phyloP scores from a whole-genome alignment of 2,113 vertebrate genomes.

The Callithrix jacchus region DNA sequence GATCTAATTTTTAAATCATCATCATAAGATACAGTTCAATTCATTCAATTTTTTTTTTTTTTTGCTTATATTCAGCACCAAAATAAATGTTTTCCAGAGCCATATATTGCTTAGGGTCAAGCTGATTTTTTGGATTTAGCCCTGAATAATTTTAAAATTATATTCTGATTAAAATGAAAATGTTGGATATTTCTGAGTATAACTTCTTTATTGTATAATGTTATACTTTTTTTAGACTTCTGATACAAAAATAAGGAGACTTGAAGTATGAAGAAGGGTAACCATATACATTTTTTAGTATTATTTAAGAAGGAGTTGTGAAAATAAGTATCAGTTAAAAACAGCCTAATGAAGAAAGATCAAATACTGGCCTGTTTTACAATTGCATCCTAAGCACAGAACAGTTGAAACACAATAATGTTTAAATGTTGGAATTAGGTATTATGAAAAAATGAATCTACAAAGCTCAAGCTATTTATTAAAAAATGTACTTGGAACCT shows the following conservation, averaged over 20 bases:
- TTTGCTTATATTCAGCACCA: neutral
- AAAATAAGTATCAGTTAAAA: conserved; percentile 75
- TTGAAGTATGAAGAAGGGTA: neutral
- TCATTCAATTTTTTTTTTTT: neutral
- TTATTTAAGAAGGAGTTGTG: conserved; percentile 26
- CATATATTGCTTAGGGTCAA: neutral
- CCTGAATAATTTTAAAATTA: neutral
- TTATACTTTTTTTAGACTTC: neutral
- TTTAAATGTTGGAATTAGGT: conserved; percentile 82
- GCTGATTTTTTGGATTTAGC: neutral
- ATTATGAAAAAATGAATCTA: conserved; percentile 75
- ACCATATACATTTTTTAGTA: neutral
- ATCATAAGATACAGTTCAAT: neutral
- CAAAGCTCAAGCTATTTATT: conserved; percentile 78
- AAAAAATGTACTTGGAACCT: conserved; percentile 69
- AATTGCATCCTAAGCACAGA: conserved; percentile 70
- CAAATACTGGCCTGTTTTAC: conserved; percentile 76
- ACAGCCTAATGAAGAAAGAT: conserved; percentile 77
- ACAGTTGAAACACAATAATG: conserved; percentile 72
- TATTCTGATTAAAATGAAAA: neutral
- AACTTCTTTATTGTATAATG: conserved; percentile 15
- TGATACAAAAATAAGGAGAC: neutral
- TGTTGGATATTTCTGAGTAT: neutral
- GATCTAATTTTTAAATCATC: neutral
- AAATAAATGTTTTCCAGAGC: conserved; percentile 25